These are phyloP conservation scores for Phenganax subtilis DNA, from an alignment of 92 coral and sea anemone species.

Conservation along the genomic window DNA sequence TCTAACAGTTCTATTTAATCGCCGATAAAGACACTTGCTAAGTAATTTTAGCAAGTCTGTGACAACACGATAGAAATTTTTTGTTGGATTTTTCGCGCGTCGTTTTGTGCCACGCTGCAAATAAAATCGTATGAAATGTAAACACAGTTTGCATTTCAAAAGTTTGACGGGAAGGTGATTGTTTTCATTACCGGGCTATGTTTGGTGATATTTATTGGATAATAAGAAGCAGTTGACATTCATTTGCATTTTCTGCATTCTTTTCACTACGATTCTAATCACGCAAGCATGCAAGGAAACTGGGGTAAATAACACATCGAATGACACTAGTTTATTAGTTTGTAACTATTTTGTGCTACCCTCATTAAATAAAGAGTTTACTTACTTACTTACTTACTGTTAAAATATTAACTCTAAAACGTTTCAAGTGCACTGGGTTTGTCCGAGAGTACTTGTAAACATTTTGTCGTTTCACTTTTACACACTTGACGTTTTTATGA, in stretches of 20 bases:
- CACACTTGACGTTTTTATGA: neutral
- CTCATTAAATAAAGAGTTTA: too few relatives aligned
- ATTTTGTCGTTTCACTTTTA: neutral
- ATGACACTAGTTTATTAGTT: neutral
- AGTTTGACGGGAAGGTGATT: conserved; percentile 28
- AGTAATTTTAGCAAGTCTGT: neutral
- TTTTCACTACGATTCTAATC: neutral
- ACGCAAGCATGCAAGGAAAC: neutral
- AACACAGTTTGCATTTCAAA: conserved; percentile 37
- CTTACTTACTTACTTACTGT: too few relatives aligned
- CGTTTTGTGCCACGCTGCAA: neutral
- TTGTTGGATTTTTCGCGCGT: neutral
- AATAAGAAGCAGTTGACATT: neutral
- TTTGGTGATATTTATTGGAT: conserved; percentile 19
- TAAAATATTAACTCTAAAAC: too few relatives aligned
- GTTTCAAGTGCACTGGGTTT: neutral
- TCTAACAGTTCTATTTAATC: neutral
- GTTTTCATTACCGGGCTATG: neutral
- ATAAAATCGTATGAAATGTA: conserved; percentile 34
- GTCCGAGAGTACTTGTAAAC: neutral
- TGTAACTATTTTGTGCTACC: too few relatives aligned
- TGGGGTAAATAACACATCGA: conserved; percentile 5
- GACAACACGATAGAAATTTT: neutral
- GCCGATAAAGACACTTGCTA: neutral
- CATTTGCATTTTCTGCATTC: neutral